These are phyloP conservation scores for Ophioninae sp. DNA, from an alignment of 2,888 invertebrate genomes.

Conservation along the genomic window DNA sequence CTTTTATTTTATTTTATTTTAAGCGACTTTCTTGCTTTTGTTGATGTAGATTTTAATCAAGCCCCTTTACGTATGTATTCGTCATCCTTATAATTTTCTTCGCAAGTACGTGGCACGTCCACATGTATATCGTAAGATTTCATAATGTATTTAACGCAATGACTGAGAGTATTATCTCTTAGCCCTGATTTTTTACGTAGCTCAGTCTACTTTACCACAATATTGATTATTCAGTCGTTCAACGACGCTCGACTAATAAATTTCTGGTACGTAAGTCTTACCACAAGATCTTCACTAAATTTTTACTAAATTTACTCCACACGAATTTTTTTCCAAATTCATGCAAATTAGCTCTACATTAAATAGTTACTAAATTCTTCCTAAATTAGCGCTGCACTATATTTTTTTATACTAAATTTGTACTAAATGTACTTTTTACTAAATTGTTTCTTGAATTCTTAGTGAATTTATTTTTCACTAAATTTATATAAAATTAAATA, in stretches of 20 bases:
- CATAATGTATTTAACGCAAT: neutral
- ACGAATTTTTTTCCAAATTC: no score
- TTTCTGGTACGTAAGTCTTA: neutral
- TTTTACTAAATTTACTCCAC: no score
- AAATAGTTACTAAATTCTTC: no score
- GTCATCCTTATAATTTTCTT: neutral
- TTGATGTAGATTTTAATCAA: neutral
- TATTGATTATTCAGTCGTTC: constrained; percentile 24
- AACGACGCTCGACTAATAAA: constrained; percentile 23
- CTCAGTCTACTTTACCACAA: constrained; percentile 59
- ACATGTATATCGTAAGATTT: neutral
- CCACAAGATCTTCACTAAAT: neutral
- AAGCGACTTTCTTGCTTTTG: neutral
- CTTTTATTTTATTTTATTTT: no score
- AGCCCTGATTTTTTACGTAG: constrained; percentile 46
- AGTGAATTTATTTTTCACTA: no score
- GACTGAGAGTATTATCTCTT: constrained; percentile 53
- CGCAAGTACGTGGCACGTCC: neutral
- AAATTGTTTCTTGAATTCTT: no score
- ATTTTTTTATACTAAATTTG: no score
- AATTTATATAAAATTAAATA: no score
- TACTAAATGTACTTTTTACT: no score
- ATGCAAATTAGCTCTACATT: no score
- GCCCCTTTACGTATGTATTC: neutral
- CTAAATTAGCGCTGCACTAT: no score